These are phyloP conservation scores for Meiosimyza platycephala DNA, from an alignment of 2,888 invertebrate species.

Conservation along the genomic window DNA sequence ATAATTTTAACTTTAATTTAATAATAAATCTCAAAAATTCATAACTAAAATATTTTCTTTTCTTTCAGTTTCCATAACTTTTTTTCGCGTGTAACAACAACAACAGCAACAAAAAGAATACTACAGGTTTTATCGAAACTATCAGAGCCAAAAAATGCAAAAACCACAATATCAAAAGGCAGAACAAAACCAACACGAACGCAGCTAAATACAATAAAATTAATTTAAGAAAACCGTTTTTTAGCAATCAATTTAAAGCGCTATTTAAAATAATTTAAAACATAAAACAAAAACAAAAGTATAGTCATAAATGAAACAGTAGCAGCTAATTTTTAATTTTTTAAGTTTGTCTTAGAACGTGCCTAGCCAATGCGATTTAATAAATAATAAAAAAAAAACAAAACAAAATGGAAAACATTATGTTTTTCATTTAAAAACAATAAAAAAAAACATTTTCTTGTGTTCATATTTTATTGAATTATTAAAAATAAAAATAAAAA, in stretches of 20 bases:
- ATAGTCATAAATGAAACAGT: slow-evolving; percentile 10
- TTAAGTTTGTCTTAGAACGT: slow-evolving; percentile 29
- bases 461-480: slow-evolving; percentile 34
- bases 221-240: slow-evolving; percentile 32
- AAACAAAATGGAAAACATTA: no score
- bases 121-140: slow-evolving; percentile 2
- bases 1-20: no score
- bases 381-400: not conserved
- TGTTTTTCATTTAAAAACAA: not conserved
- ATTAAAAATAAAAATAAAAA: slow-evolving; percentile 38
- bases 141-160: slow-evolving; percentile 2
- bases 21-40: no score
- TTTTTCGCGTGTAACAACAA: slow-evolving; percentile 35
- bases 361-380: slow-evolving; percentile 27
- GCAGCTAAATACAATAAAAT: slow-evolving; percentile 37
- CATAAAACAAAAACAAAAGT: not conserved
- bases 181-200: slow-evolving; percentile 18
- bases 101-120: slow-evolving; percentile 38
- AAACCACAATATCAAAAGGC: not conserved
- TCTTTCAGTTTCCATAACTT: slow-evolving; percentile 59
- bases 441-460: slow-evolving; percentile 21
- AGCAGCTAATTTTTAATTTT: slow-evolving; percentile 5
- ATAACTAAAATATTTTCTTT: not conserved
- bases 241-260: slow-evolving; percentile 19
- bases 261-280: slow-evolving; percentile 9